Evolutionary conservation across 2,888 invertebrate species (phyloP), one percentile per base, ranked within the genome.

Genomic region (Pediacus dermestoides): DNA sequence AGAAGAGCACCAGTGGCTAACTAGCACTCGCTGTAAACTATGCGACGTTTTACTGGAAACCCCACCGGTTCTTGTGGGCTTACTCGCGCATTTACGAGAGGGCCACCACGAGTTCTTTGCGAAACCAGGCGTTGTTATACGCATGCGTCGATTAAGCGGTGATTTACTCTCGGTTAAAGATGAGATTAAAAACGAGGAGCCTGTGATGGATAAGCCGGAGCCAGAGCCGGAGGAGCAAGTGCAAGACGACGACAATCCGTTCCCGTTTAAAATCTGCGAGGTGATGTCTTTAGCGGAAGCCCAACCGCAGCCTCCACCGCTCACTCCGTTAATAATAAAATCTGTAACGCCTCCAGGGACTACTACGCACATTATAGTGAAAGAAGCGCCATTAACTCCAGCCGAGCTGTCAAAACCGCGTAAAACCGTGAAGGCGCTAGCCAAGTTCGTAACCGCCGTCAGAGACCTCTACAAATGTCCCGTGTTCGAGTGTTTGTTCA

Each of bases 391-490:
- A 36, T 16, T 55, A 26, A 48, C 48, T 2, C n/a, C 35, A 0
- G 34, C 35, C 1, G 63, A 63, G 33, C 4, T 53, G 10, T 30
- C 31, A 2, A 47, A 40, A 23, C 44, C 52, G 1, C 51, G 56
- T 22, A 68, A 68, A 48, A 63, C 64, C 3, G 60, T 63, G 8
- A 53, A 50, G 7, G 60, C 58, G 0, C 68, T 75, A 67, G 44
- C 41, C 10, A 56, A 55, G 30, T 59, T 63, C 27, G 33, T 60
- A 11, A 39, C 46, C 16, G 45, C 43, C 12, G 52, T 56, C 4
- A 53, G 61, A 2, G 69, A 74, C 22, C 57, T 77, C 7, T 79
- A 72, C 51, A 79, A 79, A 47, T 80, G 80, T 49, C 77, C 77
- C 63, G 68, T 64, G 2, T 63, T 61, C 2, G 57, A 61, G n/a